Conservation (phyloP, 2,113 vertebrate species). For the Marmota flaviventris region DNA sequence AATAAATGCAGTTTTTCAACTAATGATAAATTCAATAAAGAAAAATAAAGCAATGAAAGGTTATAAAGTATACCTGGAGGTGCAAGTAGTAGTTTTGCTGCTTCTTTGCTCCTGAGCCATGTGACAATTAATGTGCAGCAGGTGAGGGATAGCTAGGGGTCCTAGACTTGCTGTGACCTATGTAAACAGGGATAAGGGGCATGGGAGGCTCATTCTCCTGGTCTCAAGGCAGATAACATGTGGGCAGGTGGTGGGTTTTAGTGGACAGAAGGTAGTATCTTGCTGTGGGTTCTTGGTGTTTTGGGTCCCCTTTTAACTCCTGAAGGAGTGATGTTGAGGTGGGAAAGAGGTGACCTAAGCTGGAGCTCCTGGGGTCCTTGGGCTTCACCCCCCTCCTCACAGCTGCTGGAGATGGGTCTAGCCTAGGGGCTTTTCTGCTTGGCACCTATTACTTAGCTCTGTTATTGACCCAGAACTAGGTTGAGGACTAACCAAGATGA, state of each 20-base stretch:
- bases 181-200: neutral
- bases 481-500: neutral
- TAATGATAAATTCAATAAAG: neutral
- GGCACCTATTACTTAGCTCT: neutral
- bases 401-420: fast-evolving
- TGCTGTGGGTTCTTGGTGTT: neutral
- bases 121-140: neutral
- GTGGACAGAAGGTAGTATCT: neutral
- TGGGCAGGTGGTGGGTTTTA: fast-evolving
- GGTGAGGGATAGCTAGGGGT: neutral
- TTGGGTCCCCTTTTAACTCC: neutral
- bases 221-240: neutral
- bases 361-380: neutral
- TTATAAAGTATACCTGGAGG: neutral
- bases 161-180: neutral
- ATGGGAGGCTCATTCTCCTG: neutral
- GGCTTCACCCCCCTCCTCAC: neutral
- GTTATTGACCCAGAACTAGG: neutral
- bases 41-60: neutral
- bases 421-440: neutral
- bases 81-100: neutral
- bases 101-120: neutral
- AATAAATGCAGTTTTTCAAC: neutral
- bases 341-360: neutral
- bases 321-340: neutral